phyloP scores from a whole-genome alignment of 53 echinoderm and acorn worm genomes.

The Hippasteria phrygiana region DNA sequence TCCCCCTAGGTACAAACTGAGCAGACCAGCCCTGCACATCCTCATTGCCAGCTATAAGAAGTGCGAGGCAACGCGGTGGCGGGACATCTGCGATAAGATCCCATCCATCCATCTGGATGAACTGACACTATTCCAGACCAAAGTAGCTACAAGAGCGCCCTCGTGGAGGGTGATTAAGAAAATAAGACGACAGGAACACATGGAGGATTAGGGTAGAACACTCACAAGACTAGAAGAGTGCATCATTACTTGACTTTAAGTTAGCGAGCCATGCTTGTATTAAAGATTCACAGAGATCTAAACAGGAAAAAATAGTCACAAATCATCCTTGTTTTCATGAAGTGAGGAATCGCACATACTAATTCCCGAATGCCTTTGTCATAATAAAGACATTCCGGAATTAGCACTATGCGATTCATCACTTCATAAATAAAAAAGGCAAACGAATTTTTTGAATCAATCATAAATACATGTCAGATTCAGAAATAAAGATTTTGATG shows the following conservation, averaged over 20 bases:
- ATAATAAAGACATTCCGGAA: no score
- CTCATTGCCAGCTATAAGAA: conserved; percentile 39
- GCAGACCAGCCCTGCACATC: conserved; percentile 43
- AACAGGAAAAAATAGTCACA: no score
- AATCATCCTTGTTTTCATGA: no score
- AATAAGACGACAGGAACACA: background rate
- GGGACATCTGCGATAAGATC: conserved; percentile 37
- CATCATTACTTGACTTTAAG: background rate
- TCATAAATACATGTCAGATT: no score
- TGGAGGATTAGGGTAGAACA: background rate
- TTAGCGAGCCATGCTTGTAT: no score
- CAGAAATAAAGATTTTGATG: no score
- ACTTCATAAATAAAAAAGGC: no score
- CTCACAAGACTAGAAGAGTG: background rate
- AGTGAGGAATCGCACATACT: no score
- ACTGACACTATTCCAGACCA: conserved; percentile 42
- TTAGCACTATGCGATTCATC: no score
- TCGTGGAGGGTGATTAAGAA: conserved; percentile 4
- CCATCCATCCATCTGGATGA: conserved; percentile 50
- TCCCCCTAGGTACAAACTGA: conserved; percentile 15
- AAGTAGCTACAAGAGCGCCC: conserved; percentile 26
- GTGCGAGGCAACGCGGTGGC: conserved; percentile 7
- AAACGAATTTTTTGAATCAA: no score
- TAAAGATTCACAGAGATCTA: no score
- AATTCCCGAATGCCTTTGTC: no score